These are phyloP conservation scores for Psettodes erumei DNA, from an alignment of 2,113 vertebrate species.

Conservation along the genomic window DNA sequence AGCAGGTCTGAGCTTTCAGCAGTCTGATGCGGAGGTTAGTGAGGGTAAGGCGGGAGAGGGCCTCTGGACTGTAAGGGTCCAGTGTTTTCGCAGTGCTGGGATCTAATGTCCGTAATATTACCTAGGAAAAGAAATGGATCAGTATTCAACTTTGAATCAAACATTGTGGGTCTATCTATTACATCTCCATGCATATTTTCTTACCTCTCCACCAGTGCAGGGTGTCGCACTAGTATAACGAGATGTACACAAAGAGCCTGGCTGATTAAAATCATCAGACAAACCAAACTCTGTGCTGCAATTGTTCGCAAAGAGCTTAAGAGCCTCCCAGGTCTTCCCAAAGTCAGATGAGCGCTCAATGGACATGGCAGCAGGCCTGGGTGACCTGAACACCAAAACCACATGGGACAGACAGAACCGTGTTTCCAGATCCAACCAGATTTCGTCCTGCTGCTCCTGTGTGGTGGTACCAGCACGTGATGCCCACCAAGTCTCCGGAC, in stretches of 20 bases:
- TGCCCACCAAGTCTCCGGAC: conserved; percentile 89
- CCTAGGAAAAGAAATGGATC: conserved; percentile 72
- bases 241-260: conserved; percentile 87
- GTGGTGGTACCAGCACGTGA: conserved; percentile 68
- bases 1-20: conserved; percentile 86
- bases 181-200: conserved; percentile 11
- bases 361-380: conserved; percentile 88
- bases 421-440: conserved; percentile 87
- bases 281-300: conserved; percentile 87
- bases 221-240: conserved; percentile 86
- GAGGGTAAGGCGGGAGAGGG: conserved; percentile 83
- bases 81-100: conserved; percentile 76
- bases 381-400: conserved; percentile 88
- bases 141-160: conserved; percentile 2
- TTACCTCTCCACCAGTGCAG: conserved; percentile 90
- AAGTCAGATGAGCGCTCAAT: conserved; percentile 89
- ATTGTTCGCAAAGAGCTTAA: conserved; percentile 89
- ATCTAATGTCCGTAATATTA: conserved; percentile 87
- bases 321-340: conserved; percentile 86
- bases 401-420: conserved; percentile 88
- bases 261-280: conserved; percentile 82
- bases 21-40: conserved; percentile 89
- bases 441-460: conserved; percentile 80
- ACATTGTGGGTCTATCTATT: not conserved
- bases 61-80: conserved; percentile 87